Base-by-base conservation (phyloP, 2,797 vertebrate species). In the Phataginus tricuspis region DNA sequence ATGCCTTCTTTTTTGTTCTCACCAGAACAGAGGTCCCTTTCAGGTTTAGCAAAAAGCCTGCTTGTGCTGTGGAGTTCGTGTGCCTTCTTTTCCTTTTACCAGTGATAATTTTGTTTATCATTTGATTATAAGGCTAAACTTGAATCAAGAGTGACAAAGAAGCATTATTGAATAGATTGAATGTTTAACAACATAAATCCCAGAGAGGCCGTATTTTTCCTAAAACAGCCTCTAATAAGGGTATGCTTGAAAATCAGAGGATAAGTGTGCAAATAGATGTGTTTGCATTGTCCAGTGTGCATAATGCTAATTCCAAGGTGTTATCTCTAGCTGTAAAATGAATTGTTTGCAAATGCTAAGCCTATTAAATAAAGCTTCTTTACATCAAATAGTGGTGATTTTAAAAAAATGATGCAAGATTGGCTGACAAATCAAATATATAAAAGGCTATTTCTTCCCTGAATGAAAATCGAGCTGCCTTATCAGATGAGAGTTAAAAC, bases 311-410 rank as follows among this genome's bases (percentile, higher is more conserved):
- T 91, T 27, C 57, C 0, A 11, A 77, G 23, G 37, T 85, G 16
- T 86, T 94, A 86, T 94, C 61, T 83, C 49, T 77, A 61, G 63
- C 34, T 75, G 29, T 75, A 93, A 86, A 94, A 94, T 37, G 83
- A 95, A 95, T 91, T 90, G 45, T 94, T 94, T 96, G 49, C 49
- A 72, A 94, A 91, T 84, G 55, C 79, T 79, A 86, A 84, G n/a
- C 27, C 71, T 90, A 72, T 95, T 75, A 91, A 90, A 53, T 59
- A 83, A 79, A 42, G 45, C 16, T 90, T 91, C 72, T 80, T 97
- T 93, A 64, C 37, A 31, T 84, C 69, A 93, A 55, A 71, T 90
- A 69, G 83, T 51, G 77, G 39, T 90, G 51, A 86, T 90, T 90
- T 83, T n/a, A 0, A 45, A 45, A 92, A 95, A 94, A 75, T 64